phyloP scores from a whole-genome alignment of 2,113 vertebrate genomes.

The Oreocharis arfaki region DNA sequence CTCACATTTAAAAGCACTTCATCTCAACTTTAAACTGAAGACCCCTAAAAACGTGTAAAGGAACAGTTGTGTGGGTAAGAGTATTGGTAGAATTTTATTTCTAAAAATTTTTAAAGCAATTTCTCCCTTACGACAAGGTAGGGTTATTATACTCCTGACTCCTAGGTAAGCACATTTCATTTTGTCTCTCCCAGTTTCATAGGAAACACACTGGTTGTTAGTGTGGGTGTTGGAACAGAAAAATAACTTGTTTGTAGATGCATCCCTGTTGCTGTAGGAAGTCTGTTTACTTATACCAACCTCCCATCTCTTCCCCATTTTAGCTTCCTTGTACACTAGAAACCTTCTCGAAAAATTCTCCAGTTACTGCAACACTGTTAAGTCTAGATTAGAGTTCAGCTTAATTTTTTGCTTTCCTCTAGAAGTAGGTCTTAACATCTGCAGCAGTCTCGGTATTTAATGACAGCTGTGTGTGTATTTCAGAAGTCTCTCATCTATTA shows the following conservation, averaged over 20 bases:
- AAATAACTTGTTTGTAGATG: neutral
- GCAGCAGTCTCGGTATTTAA: neutral
- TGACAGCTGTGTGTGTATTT: neutral
- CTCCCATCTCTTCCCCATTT: neutral
- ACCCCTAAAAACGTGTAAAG: neutral
- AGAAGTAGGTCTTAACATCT: neutral
- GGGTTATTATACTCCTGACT: neutral
- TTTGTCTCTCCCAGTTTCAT: neutral
- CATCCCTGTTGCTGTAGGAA: neutral
- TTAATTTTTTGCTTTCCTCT: neutral
- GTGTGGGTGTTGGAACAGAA: neutral
- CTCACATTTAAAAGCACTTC: neutral
- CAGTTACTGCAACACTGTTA: neutral
- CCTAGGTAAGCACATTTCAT: neutral
- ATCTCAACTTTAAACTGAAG: neutral
- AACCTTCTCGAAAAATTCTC: neutral
- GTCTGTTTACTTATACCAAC: neutral
- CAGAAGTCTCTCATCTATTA: neutral
- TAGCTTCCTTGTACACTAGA: neutral
- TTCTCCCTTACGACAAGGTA: neutral
- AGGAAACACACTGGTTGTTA: neutral
- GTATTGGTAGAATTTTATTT: neutral
- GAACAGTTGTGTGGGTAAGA: neutral
- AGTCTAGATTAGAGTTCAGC: neutral
- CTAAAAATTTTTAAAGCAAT: neutral